Evolutionary conservation across 2,113 vertebrate genomes (phyloP), one percentile per base, ranked within the genome.

Genomic region (Trachemys scripta): DNA sequence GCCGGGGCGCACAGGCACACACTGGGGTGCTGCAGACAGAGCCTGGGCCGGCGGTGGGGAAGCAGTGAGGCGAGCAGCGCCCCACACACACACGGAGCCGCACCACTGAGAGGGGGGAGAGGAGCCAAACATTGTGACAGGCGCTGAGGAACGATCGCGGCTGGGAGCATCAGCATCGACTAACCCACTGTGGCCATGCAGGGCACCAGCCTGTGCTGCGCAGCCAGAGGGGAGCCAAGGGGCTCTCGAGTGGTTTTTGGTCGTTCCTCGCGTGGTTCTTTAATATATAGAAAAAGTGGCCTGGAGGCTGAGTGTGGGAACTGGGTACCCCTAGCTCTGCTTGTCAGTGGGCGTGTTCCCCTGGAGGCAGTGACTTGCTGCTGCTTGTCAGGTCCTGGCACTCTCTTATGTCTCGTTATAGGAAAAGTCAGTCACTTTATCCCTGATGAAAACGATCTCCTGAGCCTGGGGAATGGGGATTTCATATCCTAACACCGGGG

Each of bases 391-490:
- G 19, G 53, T 14, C 62, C 82, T 0, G 87, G 5, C 1, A 89
- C 54, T 69, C 62, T 19, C 35, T 69, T 14, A 14, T 8, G 85
- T 80, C 91, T 90, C 94, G 19, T 84, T 57, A 84, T 75, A 45
- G 85, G 91, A 45, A 49, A 84, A 95, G 95, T 75, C 95, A 85
- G 94, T 93, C 94, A 84, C 92, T 47, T 87, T 75, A 57, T 93
- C 95, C 88, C 50, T 2, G 50, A 53, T 81, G 95, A 82, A 87
- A 93, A 11, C 42, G 54, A 79, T 85, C 87, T 25, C 62, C 76
- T 80, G 3, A 84, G 53, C 56, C 80, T 2, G 0, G 45, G 91
- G 79, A 83, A 4, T 2, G 10, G 45, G n/a, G 6, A 84, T 53
- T 79, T 93, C 49, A 0, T 65, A 6, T n/a, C 65, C 35, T n/a